phyloP scores from a whole-genome alignment of 2,888 invertebrate species.

The Cyclophora albipunctata region DNA sequence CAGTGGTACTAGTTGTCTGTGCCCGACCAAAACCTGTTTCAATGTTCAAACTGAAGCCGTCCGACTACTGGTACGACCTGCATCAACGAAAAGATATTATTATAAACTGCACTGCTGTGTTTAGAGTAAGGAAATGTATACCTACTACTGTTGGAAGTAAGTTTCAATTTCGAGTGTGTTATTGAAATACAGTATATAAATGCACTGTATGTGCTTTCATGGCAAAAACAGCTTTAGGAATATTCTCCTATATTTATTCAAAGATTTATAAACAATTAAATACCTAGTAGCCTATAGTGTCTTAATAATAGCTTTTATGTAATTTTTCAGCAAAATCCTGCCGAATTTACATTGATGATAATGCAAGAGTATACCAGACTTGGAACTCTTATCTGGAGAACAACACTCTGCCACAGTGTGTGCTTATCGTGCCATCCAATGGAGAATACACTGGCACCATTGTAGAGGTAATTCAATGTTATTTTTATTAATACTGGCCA shows the following conservation, averaged over 20 bases:
- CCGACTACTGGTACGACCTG: constrained; percentile 55
- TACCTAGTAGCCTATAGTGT: no score
- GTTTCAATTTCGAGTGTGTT: constrained; percentile 7
- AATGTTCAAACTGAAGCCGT: constrained; percentile 48
- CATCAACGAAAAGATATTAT: constrained; percentile 50
- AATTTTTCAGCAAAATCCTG: constrained; percentile 51
- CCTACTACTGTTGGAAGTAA: constrained; percentile 56
- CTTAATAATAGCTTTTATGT: not conserved
- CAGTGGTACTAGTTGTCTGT: constrained; percentile 57
- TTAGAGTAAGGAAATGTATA: constrained; percentile 61
- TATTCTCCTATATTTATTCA: no score
- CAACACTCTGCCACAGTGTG: constrained; percentile 72
- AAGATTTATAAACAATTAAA: no score
- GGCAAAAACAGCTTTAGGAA: no score
- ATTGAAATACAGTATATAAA: not conserved
- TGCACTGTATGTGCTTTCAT: no score
- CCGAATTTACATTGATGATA: constrained; percentile 55
- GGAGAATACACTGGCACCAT: constrained; percentile 63
- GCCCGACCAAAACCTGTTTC: constrained; percentile 51
- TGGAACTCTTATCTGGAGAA: constrained; percentile 71
- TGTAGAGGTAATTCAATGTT: constrained; percentile 38
- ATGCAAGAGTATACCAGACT: constrained; percentile 69
- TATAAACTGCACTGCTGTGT: constrained; percentile 61
- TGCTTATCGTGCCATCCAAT: constrained; percentile 69
- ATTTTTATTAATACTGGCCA: not conserved